Evolutionary conservation across 2,113 vertebrate species (phyloP).

Genomic region (Puntigrus tetrazona): DNA sequence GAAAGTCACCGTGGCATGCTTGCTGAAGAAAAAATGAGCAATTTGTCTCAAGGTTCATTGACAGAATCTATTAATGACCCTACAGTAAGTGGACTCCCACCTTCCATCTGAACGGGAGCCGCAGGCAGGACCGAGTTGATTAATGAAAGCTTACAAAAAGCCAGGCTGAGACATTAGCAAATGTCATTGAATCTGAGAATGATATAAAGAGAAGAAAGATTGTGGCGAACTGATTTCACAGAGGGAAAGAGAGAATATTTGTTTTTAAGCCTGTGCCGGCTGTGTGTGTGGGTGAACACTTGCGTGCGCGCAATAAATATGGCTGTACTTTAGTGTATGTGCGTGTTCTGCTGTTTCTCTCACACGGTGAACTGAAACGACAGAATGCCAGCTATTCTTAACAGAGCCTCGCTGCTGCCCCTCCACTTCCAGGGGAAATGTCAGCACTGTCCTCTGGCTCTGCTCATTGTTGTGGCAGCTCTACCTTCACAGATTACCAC

Average conservation of each 20-base stretch:
- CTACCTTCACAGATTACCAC: neutral
- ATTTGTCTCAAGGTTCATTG: constrained; percentile 5
- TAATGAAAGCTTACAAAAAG: constrained; percentile 43
- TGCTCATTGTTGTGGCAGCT: neutral
- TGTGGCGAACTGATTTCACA: constrained; percentile 32
- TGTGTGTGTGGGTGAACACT: constrained; percentile 10
- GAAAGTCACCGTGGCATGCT: neutral
- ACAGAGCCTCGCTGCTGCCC: neutral
- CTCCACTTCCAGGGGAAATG: constrained; percentile 21
- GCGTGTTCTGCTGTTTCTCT: neutral
- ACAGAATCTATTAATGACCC: constrained; percentile 24
- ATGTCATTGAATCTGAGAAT: constrained; percentile 57
- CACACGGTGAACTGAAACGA: constrained; percentile 8
- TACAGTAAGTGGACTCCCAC: constrained; percentile 10
- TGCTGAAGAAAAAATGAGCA: neutral
- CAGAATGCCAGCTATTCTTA: constrained; percentile 26
- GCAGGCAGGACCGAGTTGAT: neutral
- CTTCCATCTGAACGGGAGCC: neutral
- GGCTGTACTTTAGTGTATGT: neutral
- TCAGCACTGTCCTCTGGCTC: constrained; percentile 20
- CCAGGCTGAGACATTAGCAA: constrained; percentile 54
- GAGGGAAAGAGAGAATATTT: constrained; percentile 11
- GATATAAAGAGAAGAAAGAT: constrained; percentile 1
- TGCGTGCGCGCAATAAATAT: neutral
- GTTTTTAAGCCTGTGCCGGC: neutral